These are phyloP conservation scores for Nycticryphes semicollaris DNA, from an alignment of 2,113 vertebrate species.

Conservation along the genomic window DNA sequence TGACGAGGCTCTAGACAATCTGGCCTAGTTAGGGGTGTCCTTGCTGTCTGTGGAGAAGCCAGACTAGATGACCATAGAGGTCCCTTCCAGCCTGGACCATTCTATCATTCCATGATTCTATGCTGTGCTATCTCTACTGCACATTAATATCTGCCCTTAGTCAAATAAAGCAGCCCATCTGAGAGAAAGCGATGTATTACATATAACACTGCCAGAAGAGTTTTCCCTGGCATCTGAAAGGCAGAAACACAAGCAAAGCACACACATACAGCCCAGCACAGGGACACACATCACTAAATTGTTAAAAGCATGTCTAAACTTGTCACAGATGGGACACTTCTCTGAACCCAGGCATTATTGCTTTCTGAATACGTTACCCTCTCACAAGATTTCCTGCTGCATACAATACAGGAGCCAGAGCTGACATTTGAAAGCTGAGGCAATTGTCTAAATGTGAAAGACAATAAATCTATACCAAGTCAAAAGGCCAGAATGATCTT, in stretches of 20 bases:
- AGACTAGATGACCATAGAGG: too few relatives aligned
- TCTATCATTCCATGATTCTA: too few relatives aligned
- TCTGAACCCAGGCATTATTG: not conserved
- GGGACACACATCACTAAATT: not conserved
- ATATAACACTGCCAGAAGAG: not conserved
- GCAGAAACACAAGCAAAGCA: not conserved
- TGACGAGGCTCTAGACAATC: too few relatives aligned
- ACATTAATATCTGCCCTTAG: not conserved
- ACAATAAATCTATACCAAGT: not conserved
- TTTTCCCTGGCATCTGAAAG: not conserved
- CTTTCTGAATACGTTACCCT: not conserved
- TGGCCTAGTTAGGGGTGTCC: too few relatives aligned
- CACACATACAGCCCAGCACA: not conserved
- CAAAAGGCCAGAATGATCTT: not conserved
- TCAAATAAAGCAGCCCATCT: not conserved
- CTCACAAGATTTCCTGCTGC: not conserved
- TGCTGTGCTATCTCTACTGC: not conserved
- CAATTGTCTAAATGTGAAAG: slow-evolving; percentile 3
- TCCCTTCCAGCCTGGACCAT: too few relatives aligned
- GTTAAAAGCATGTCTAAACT: not conserved
- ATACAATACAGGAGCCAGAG: not conserved
- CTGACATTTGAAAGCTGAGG: not conserved
- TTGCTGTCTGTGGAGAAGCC: too few relatives aligned
- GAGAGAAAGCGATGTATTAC: not conserved
- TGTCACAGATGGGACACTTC: not conserved